These are phyloP conservation scores for Apis dorsata DNA, from an alignment of 1,140 invertebrate species.

Conservation along the genomic window DNA sequence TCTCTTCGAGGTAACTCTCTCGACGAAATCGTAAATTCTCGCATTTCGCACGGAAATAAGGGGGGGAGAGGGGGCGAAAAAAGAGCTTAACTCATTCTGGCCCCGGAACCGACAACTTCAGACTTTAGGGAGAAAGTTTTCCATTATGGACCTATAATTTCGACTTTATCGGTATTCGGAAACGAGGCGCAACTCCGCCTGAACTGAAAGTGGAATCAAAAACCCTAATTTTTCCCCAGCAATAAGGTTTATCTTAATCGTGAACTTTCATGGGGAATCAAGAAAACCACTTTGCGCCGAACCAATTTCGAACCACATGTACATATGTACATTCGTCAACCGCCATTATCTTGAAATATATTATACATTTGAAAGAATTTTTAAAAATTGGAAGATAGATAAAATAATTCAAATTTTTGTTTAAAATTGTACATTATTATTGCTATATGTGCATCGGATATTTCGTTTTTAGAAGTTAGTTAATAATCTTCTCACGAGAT, in stretches of 20 bases:
- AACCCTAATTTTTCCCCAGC: slow-evolving; percentile 23
- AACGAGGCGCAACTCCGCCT: not conserved
- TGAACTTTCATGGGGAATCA: not conserved
- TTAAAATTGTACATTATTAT: too few relatives aligned
- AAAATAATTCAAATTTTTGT: too few relatives aligned
- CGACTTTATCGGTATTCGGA: slow-evolving; percentile 28
- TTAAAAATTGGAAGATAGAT: too few relatives aligned
- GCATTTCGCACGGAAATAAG: not conserved
- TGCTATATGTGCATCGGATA: too few relatives aligned
- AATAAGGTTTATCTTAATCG: slow-evolving; percentile 20
- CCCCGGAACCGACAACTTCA: slow-evolving; percentile 7
- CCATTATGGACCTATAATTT: slow-evolving; percentile 40
- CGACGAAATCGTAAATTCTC: slow-evolving; percentile 23
- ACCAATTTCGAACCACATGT: too few relatives aligned
- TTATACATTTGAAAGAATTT: too few relatives aligned
- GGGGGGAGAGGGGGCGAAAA: fast-evolving
- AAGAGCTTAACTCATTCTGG: slow-evolving; percentile 1
- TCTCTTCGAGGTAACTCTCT: slow-evolving; percentile 1
- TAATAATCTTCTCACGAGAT: too few relatives aligned
- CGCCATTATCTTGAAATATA: too few relatives aligned
- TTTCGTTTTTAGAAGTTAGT: too few relatives aligned
- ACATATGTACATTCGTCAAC: not conserved
- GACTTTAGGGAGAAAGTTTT: slow-evolving; percentile 30
- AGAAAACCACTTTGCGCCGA: slow-evolving; percentile 7
- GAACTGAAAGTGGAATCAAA: slow-evolving; percentile 13